Base-by-base conservation (phyloP, 2,888 invertebrate species). In the Ceratothoa steindachneri region DNA sequence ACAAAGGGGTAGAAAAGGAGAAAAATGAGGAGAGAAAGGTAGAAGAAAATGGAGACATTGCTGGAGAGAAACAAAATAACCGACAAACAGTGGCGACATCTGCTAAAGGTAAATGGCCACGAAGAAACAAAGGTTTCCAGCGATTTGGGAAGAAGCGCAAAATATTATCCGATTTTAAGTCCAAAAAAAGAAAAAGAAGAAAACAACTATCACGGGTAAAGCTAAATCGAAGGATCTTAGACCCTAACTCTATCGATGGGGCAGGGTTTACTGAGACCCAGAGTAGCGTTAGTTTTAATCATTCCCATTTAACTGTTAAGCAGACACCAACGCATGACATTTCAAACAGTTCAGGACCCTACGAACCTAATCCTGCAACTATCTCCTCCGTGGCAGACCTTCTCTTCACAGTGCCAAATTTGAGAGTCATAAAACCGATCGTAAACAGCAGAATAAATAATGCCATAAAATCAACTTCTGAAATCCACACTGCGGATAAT, bases 301-400 rank as follows among this genome's bases (percentile, higher is more conserved):
- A 41, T 41, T 41, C 41, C 41, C 41, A 9, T 15, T 41, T 41
- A 41, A 41, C 5, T 15, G 15, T 41, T 41, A 41, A 41, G 41
- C 5, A 41, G 7, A 9, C 15, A 15, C 41, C 41, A 9, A 9
- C 41, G 7, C 41, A 41, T 15, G 15, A 41, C 5, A n/a, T n/a
- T n/a, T n/a, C n/a, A n/a, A 41, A 41, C 41, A 15, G 15, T 41
- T 41, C 41, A 5, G 15, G 15, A 9, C 15, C 41, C 5, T 41
- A 5, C 41, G 41, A 9, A 9, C 7, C 41, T 5, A 41, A 41
- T 9, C 7, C 41, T 5, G 41, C 7, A 24, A 68, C 75, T 9
- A 72, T 75, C 19, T 75, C 72, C 65, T 75, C 75, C 12, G 75
- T 75, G 51, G 72, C 75, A 7, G 75, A 75, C 41, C 69, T 75